These are phyloP conservation scores for Caenorhabditis macrosperma DNA, from an alignment of 2,888 invertebrate genomes.

Conservation along the genomic window DNA sequence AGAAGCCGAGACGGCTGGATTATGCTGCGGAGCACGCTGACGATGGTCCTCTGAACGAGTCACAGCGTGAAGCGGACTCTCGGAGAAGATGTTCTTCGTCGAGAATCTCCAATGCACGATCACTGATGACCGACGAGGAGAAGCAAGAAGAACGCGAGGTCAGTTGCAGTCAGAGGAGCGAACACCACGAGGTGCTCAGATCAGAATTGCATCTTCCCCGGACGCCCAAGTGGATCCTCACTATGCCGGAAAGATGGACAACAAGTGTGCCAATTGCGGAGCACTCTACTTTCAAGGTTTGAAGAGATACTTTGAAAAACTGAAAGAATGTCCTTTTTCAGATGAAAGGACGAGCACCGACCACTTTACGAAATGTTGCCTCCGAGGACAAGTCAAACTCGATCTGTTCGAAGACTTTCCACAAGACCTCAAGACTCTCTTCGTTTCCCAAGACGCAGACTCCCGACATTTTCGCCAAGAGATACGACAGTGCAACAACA, in stretches of 20 bases:
- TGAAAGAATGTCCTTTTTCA: neutral
- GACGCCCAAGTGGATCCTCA: neutral
- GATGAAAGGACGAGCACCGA: neutral
- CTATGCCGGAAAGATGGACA: neutral
- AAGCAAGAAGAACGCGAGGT: too few species aligned
- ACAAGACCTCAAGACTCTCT: neutral
- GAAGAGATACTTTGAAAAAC: neutral
- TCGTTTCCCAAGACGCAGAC: neutral
- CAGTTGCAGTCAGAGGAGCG: too few species aligned
- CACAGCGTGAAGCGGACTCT: too few species aligned
- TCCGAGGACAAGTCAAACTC: neutral
- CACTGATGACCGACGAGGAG: too few species aligned
- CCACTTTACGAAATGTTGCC: constrained; percentile 11
- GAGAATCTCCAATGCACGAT: too few species aligned
- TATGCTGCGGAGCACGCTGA: too few species aligned
- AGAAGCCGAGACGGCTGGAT: too few species aligned
- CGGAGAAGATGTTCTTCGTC: too few species aligned
- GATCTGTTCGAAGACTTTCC: constrained; percentile 21
- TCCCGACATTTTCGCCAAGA: constrained; percentile 1
- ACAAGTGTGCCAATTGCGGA: neutral
- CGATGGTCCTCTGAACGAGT: too few species aligned
- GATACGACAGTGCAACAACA: constrained; percentile 44
- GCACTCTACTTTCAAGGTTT: neutral
- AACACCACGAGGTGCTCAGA: too few species aligned
- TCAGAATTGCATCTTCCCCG: too few species aligned